These are phyloP conservation scores for Tinamus guttatus DNA, from an alignment of 2,113 vertebrate genomes.

Conservation along the genomic window DNA sequence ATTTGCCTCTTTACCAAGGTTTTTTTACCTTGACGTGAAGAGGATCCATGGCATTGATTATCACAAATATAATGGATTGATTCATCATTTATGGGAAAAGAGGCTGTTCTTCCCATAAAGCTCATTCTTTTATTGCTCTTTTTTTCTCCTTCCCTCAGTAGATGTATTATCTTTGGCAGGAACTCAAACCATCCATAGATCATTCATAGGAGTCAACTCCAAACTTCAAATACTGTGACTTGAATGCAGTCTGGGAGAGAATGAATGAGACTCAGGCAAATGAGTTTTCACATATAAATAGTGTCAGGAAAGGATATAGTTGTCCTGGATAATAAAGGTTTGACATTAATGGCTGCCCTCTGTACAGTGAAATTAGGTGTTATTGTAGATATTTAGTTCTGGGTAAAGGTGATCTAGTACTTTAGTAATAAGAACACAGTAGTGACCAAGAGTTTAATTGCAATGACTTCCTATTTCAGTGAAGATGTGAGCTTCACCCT, in stretches of 20 bases:
- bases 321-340: background rate
- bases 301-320: background rate
- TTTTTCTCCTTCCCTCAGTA: slow-evolving; percentile 4
- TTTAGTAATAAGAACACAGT: background rate
- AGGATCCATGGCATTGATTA: slow-evolving; percentile 82
- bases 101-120: slow-evolving; percentile 80
- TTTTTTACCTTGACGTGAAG: slow-evolving; percentile 72
- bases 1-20: slow-evolving; percentile 73
- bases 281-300: slow-evolving; percentile 18
- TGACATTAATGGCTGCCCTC: background rate
- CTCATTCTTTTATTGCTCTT: slow-evolving; percentile 22
- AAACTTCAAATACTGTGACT: slow-evolving; percentile 58
- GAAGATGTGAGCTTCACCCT: background rate
- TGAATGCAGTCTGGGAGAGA: slow-evolving; percentile 37
- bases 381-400: background rate
- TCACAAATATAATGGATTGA: slow-evolving; percentile 82
- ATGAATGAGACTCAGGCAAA: slow-evolving; percentile 58
- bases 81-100: slow-evolving; percentile 85
- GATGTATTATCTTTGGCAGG: slow-evolving; percentile 78
- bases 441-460: background rate
- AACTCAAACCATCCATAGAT: slow-evolving; percentile 75
- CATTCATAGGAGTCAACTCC: slow-evolving; percentile 70
- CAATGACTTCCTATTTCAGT: background rate
- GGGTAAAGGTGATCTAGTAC: background rate
- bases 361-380: background rate